These are phyloP conservation scores for Plusia festucae DNA, from an alignment of 2,888 invertebrate species.

Conservation along the genomic window DNA sequence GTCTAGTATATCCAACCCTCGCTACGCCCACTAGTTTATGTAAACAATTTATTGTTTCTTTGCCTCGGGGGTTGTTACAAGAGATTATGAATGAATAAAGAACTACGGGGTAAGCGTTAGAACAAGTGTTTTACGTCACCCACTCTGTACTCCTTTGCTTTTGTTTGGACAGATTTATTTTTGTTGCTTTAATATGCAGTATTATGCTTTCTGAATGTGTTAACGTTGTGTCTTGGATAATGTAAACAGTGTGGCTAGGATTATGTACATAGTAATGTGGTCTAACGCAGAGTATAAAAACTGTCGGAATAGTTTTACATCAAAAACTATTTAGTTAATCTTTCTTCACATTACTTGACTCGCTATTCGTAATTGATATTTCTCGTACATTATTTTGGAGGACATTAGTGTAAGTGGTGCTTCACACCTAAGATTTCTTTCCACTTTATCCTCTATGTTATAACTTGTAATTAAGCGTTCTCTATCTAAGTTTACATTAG, in stretches of 20 bases:
- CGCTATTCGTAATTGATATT: neutral
- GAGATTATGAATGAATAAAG: conserved; percentile 70
- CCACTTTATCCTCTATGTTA: too few relatives aligned
- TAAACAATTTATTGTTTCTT: conserved; percentile 62
- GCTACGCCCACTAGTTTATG: conserved; percentile 46
- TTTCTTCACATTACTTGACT: neutral
- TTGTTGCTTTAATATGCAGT: conserved; percentile 20
- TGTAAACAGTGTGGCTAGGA: neutral
- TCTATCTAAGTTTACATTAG: too few relatives aligned
- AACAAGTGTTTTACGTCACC: conserved; percentile 63
- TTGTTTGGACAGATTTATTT: conserved; percentile 43
- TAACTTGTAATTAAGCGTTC: too few relatives aligned
- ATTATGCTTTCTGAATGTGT: conserved; percentile 20
- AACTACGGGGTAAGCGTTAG: conserved; percentile 63
- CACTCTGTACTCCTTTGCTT: conserved; percentile 33
- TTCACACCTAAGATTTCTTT: neutral
- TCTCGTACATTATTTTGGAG: neutral
- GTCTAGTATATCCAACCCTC: conserved; percentile 13
- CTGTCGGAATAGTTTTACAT: neutral
- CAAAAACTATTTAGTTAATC: neutral
- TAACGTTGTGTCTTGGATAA: conserved; percentile 16
- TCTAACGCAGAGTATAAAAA: neutral
- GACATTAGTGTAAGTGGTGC: neutral
- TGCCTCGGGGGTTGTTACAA: conserved; percentile 64
- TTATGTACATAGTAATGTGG: neutral